phyloP scores from a whole-genome alignment of 1,140 invertebrate species.

The Drosophila sp. region DNA sequence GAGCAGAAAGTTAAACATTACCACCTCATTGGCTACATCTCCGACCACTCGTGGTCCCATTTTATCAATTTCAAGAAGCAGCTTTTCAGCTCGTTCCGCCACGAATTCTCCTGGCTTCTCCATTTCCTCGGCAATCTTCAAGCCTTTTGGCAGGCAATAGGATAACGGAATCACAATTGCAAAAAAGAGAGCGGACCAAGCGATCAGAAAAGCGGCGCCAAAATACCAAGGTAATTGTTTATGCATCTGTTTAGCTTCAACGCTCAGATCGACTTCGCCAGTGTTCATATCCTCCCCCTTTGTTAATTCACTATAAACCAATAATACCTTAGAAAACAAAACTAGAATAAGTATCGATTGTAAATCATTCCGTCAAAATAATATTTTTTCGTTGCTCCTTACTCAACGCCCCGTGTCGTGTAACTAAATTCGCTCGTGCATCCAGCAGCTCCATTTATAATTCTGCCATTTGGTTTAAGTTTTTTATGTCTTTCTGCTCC shows the following conservation, averaged over 20 bases:
- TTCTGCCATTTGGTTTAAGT: no score
- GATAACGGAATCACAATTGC: constrained; percentile 65
- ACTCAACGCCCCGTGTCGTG: no score
- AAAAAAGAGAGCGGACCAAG: constrained; percentile 67
- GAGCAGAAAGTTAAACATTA: constrained; percentile 85
- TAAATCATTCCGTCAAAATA: no score
- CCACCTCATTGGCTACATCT: constrained; percentile 87
- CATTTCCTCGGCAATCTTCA: constrained; percentile 53
- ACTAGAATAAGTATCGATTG: no score
- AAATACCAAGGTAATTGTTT: constrained; percentile 67
- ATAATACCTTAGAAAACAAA: background rate
- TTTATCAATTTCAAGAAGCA: constrained; percentile 86
- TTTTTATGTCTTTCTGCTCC: no score
- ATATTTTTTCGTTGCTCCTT: no score
- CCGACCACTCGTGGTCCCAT: constrained; percentile 88
- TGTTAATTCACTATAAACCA: constrained; percentile 34
- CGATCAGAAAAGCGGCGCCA: constrained; percentile 56
- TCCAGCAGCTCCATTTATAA: no score
- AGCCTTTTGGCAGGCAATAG: constrained; percentile 44
- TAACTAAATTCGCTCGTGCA: no score
- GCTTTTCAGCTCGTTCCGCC: constrained; percentile 60
- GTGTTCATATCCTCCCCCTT: background rate
- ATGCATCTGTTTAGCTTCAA: background rate
- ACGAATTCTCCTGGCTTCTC: constrained; percentile 60
- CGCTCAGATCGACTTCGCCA: background rate